Conservation (phyloP, 1,140 invertebrate genomes). For the Brachystomella parvula region DNA sequence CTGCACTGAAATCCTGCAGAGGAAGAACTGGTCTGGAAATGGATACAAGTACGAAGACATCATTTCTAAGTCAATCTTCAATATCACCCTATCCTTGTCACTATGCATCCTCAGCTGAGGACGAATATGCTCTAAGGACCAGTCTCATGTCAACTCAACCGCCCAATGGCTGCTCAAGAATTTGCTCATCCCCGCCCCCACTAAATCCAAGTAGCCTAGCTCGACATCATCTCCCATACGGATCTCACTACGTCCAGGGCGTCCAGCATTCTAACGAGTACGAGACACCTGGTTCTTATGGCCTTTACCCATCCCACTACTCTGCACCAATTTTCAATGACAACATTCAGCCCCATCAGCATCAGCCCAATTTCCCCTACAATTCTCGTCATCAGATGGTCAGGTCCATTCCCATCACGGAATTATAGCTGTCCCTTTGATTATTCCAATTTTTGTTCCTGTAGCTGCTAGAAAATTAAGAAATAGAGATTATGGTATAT, state of each 20-base stretch:
- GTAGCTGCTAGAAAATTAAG: too few relatives aligned
- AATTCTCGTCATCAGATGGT: constrained; percentile 49
- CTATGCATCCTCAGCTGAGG: constrained; percentile 24
- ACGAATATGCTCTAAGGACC: constrained; percentile 33
- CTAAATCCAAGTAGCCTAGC: constrained; percentile 2
- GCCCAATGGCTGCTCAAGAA: neutral
- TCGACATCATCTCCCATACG: constrained; percentile 1
- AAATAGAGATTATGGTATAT: too few relatives aligned
- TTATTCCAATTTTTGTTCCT: constrained; percentile 4
- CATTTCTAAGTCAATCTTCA: constrained; percentile 31
- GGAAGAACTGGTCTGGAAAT: constrained; percentile 5
- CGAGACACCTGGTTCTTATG: neutral
- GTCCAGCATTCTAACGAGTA: constrained; percentile 6
- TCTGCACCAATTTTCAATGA: constrained; percentile 1
- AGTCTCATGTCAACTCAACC: constrained; percentile 11
- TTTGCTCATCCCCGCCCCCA: constrained; percentile 8
- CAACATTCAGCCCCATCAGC: neutral
- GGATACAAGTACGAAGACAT: constrained; percentile 32
- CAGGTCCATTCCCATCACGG: constrained; percentile 75
- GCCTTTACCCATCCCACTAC: constrained; percentile 24
- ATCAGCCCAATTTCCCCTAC: constrained; percentile 40
- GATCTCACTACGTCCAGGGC: neutral
- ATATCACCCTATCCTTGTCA: constrained; percentile 30
- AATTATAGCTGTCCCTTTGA: constrained; percentile 79
- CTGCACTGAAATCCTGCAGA: constrained; percentile 24